A percentile compares a stretch with the other conserved stretches of the same genome.
Conservation (phyloP, 2,888 invertebrate species). For the Entomobrya multifasciata region DNA sequence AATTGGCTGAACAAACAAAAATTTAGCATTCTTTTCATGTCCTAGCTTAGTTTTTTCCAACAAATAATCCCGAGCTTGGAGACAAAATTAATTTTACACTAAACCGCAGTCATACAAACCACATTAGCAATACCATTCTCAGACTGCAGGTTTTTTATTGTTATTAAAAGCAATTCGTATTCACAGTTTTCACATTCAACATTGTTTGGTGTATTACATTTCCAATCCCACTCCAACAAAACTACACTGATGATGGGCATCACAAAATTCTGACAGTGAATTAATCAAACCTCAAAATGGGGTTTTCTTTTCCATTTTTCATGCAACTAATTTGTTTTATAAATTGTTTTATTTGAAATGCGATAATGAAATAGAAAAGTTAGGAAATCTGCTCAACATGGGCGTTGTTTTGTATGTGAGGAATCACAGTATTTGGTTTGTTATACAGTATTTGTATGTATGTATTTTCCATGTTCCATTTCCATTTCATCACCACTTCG, state of each 20-base stretch:
- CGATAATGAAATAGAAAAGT: background rate
- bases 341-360: slow-evolving; percentile 11
- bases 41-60: too few relatives aligned
- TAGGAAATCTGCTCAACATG: background rate
- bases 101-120: too few relatives aligned
- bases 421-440: background rate
- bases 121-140: too few relatives aligned
- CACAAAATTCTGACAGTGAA: background rate
- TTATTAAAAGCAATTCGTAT: background rate
- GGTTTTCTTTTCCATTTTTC: background rate
- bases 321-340: background rate
- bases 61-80: too few relatives aligned
- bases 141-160: too few relatives aligned
- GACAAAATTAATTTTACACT: too few relatives aligned
- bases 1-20: too few relatives aligned
- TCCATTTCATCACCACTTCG: background rate
- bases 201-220: background rate
- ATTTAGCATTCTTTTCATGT: too few relatives aligned
- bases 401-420: background rate
- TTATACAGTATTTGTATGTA: background rate
- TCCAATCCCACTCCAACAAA: background rate
- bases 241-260: background rate
- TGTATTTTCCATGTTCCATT: slow-evolving; percentile 8
- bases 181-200: background rate
- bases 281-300: background rate